phyloP scores from a whole-genome alignment of 2,888 invertebrate genomes.

The Nomada flava region DNA sequence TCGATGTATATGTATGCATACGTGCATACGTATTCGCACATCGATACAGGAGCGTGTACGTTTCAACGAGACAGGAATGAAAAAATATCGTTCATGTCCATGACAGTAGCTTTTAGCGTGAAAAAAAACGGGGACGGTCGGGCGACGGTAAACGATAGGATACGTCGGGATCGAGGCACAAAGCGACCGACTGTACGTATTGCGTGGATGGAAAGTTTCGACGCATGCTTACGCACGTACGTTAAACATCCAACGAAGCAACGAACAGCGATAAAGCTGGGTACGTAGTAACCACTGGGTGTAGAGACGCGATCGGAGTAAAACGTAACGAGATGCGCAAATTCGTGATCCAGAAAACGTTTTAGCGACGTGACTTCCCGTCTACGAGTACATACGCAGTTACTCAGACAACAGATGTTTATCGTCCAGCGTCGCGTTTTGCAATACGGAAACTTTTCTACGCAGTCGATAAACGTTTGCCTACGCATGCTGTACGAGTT shows the following conservation, averaged over 20 bases:
- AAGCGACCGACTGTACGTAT: slow-evolving; percentile 7
- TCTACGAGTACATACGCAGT: slow-evolving; percentile 14
- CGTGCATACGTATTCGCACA: background rate
- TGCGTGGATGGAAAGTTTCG: slow-evolving; percentile 47
- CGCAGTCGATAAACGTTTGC: slow-evolving; percentile 10
- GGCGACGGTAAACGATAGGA: background rate
- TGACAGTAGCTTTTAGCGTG: slow-evolving; percentile 11
- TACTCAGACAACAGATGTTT: slow-evolving; percentile 28
- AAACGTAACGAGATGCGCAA: slow-evolving; percentile 3
- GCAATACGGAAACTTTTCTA: slow-evolving; percentile 30
- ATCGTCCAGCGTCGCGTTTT: background rate
- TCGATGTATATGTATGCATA: background rate
- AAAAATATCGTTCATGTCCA: slow-evolving; percentile 29
- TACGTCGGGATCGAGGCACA: background rate
- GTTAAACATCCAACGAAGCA: slow-evolving; percentile 19
- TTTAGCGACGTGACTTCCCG: slow-evolving; percentile 3
- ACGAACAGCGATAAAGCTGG: slow-evolving; percentile 21
- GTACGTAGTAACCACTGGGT: background rate
- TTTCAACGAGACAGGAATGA: slow-evolving; percentile 4
- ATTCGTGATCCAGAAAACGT: slow-evolving; percentile 22
- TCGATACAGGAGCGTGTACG: too few relatives aligned
- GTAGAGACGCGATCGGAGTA: background rate
- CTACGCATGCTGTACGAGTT: background rate
- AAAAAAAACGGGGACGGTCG: slow-evolving; percentile 6
- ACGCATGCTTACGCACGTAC: slow-evolving; percentile 12